Evolutionary conservation across 2,888 invertebrate genomes (phyloP).

Genomic region (Himalopsyche japonica): DNA sequence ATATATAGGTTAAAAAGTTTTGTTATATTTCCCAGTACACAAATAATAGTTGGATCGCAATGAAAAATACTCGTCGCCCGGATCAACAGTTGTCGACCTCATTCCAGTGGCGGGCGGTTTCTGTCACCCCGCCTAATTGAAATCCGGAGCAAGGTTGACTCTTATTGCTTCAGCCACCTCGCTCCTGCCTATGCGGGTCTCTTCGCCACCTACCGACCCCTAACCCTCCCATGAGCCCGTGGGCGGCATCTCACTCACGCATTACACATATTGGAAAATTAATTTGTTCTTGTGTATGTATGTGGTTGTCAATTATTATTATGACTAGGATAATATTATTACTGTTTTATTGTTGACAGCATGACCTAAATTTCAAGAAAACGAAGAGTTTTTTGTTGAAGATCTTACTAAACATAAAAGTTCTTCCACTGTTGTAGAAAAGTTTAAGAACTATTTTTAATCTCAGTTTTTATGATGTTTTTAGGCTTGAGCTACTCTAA

Average conservation of each 20-base stretch:
- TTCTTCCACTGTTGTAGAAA: no score
- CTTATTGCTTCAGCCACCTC: slow-evolving; percentile 31
- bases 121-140: slow-evolving; percentile 40
- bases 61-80: neutral
- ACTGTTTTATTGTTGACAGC: neutral
- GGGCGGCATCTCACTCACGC: slow-evolving; percentile 4
- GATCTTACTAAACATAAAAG: no score
- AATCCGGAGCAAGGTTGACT: slow-evolving; percentile 39
- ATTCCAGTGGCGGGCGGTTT: slow-evolving; percentile 17
- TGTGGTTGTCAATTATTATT: neutral
- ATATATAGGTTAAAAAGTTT: no score
- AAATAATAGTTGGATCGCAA: no score
- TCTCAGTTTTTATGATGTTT: no score
- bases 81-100: neutral
- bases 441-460: no score
- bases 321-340: neutral
- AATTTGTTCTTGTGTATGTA: neutral
- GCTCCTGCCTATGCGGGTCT: neutral
- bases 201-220: neutral
- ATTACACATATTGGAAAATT: neutral
- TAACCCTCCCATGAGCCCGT: neutral
- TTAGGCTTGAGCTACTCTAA: no score
- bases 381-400: neutral
- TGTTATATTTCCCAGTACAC: no score
- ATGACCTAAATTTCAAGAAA: neutral